These are phyloP conservation scores for Tiaroga cobitis DNA, from an alignment of 2,797 vertebrate species.

Conservation along the genomic window DNA sequence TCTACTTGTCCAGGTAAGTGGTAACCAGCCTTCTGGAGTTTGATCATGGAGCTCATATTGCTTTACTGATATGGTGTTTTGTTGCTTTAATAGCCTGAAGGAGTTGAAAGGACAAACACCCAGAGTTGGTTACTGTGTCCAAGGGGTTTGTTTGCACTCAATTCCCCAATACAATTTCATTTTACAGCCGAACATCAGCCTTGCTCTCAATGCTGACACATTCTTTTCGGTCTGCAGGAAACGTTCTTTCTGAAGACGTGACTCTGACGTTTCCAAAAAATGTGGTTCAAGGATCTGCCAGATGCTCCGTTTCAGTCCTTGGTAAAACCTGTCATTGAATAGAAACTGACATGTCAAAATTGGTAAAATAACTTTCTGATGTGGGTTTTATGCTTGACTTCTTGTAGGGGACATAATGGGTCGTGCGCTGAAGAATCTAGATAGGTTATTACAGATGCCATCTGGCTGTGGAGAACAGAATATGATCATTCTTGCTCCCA, in stretches of 20 bases:
- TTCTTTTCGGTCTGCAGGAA: no score
- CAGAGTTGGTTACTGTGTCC: no score
- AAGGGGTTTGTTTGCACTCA: no score
- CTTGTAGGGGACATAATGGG: constrained; percentile 81
- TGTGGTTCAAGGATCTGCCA: constrained; percentile 69
- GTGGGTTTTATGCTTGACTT: neutral
- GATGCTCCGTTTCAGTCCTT: constrained; percentile 36
- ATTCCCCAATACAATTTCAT: rapidly evolving
- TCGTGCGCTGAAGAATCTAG: constrained; percentile 76
- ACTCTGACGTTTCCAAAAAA: constrained; percentile 65
- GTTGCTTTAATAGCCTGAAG: no score
- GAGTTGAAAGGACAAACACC: no score
- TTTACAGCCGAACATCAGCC: no score
- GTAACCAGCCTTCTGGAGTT: no score
- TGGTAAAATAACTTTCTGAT: rapidly evolving
- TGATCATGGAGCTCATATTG: no score
- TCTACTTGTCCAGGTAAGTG: constrained; percentile 69
- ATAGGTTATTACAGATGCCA: constrained; percentile 78
- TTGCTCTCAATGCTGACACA: no score
- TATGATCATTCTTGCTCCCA: constrained; percentile 79
- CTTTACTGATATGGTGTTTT: no score
- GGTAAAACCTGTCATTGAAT: neutral
- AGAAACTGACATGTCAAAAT: neutral
- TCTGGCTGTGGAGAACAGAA: constrained; percentile 87
- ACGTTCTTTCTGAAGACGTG: neutral